Conservation (phyloP, 1,140 invertebrate species). For the Stenopsyche tienmushanensis region DNA sequence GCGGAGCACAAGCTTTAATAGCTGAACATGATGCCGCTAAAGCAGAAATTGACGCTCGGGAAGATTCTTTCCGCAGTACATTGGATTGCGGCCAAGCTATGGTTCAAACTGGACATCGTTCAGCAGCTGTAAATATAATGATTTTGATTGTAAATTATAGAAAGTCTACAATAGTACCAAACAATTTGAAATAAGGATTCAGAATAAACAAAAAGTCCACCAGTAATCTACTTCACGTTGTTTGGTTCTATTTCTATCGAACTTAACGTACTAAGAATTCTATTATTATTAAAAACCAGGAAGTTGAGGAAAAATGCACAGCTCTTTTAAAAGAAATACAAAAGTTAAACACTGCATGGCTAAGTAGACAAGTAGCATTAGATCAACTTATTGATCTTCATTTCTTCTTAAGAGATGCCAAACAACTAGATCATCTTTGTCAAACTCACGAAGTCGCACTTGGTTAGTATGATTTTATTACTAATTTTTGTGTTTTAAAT, state of each 20-base stretch:
- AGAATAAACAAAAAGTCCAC: no score
- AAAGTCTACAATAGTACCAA: no score
- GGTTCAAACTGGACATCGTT: constrained; percentile 84
- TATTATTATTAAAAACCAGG: constrained; percentile 47
- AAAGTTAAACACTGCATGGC: constrained; percentile 81
- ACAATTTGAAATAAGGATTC: no score
- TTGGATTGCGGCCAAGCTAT: constrained; percentile 80
- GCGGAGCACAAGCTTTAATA: constrained; percentile 82
- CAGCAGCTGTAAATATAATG: constrained; percentile 48
- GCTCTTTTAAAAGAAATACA: constrained; percentile 78
- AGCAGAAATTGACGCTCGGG: constrained; percentile 92
- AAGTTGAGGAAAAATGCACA: constrained; percentile 78
- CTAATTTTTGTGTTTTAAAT: background rate
- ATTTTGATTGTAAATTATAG: no score
- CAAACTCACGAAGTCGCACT: constrained; percentile 82
- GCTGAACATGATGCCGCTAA: constrained; percentile 89
- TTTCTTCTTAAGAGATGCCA: constrained; percentile 92
- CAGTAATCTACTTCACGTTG: background rate
- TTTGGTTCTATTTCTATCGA: background rate
- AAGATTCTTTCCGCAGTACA: constrained; percentile 80
- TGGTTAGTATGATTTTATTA: constrained; percentile 43
- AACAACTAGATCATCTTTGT: constrained; percentile 88
- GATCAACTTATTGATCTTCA: constrained; percentile 94
- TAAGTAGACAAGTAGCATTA: constrained; percentile 84
- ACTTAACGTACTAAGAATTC: background rate